These are phyloP conservation scores for Melanophora roralis DNA, from an alignment of 2,888 invertebrate species.

Conservation along the genomic window DNA sequence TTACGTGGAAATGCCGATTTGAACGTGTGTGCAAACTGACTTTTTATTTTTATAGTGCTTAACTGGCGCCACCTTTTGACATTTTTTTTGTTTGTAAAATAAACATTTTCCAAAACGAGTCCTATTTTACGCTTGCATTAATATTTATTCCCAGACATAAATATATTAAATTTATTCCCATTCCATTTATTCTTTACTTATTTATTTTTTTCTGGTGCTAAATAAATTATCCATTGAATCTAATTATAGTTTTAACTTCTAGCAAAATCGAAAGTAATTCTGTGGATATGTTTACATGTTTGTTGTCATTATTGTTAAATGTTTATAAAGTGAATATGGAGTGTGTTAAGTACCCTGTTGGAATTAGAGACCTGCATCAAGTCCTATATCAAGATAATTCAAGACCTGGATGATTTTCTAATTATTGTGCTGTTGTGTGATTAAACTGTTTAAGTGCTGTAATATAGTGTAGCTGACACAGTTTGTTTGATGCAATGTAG, in stretches of 20 bases:
- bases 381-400: too few relatives aligned
- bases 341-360: slow-evolving; percentile 23
- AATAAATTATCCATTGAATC: slow-evolving; percentile 20
- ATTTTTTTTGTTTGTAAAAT: slow-evolving; percentile 40
- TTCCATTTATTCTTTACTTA: too few relatives aligned
- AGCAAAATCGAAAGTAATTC: slow-evolving; percentile 28
- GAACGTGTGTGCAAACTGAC: too few relatives aligned
- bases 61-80: slow-evolving; percentile 48
- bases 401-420: too few relatives aligned
- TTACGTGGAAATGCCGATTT: too few relatives aligned
- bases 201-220: neutral
- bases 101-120: slow-evolving; percentile 1
- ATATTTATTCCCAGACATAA: slow-evolving; percentile 8
- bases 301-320: slow-evolving; percentile 30
- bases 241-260: slow-evolving; percentile 43
- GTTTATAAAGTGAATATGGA: slow-evolving; percentile 22
- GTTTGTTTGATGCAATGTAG: too few relatives aligned
- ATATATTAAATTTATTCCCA: too few relatives aligned
- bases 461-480: too few relatives aligned
- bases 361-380: too few relatives aligned
- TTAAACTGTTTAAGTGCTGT: too few relatives aligned
- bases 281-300: slow-evolving; percentile 14
- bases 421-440: too few relatives aligned
- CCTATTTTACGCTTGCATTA: neutral
- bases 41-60: neutral